Conservation (phyloP, 35 echinoderm and acorn worm genomes). For the Ptychodera flava region DNA sequence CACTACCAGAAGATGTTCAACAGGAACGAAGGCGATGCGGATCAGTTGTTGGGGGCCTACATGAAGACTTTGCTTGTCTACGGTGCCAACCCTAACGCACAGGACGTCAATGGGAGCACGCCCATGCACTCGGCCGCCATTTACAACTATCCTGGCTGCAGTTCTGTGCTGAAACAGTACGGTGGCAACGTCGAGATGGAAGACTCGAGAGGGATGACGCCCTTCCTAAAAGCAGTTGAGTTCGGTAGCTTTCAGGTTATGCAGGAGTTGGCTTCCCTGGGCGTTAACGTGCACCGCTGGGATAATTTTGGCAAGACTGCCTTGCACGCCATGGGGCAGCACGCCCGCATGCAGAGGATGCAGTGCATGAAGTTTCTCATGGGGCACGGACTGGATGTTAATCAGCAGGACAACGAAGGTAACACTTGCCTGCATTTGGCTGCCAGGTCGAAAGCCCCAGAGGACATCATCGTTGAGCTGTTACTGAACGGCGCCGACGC, state of each 20-base stretch:
- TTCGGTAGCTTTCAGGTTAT: constrained; percentile 20
- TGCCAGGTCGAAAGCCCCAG: not conserved
- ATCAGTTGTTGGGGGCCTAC: not conserved
- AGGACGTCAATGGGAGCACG: constrained; percentile 6
- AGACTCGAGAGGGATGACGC: constrained; percentile 22
- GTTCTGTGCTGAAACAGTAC: not conserved
- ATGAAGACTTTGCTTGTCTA: constrained; percentile 2
- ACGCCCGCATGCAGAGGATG: constrained; percentile 2
- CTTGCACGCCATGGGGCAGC: constrained; percentile 10
- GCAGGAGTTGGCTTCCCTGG: not conserved
- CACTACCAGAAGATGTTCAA: constrained; percentile 2
- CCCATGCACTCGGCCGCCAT: constrained; percentile 29
- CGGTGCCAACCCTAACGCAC: constrained; percentile 15
- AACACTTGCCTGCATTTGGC: constrained; percentile 19
- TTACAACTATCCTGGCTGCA: constrained; percentile 17
- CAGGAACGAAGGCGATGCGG: not conserved
- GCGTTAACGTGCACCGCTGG: not conserved
- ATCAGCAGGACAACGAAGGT: constrained; percentile 4
- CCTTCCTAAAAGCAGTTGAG: constrained; percentile 19
- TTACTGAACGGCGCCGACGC: constrained; percentile 21
- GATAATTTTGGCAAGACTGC: constrained; percentile 23
- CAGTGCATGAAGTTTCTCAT: constrained; percentile 28
- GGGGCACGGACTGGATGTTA: not conserved
- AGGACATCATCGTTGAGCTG: constrained; percentile 14
- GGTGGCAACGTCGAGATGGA: not conserved